Percentiles rank a stretch among this genome's conserved stretches.
Conservation (phyloP, 92 coral and sea anemone genomes). For the Ricordea florida region DNA sequence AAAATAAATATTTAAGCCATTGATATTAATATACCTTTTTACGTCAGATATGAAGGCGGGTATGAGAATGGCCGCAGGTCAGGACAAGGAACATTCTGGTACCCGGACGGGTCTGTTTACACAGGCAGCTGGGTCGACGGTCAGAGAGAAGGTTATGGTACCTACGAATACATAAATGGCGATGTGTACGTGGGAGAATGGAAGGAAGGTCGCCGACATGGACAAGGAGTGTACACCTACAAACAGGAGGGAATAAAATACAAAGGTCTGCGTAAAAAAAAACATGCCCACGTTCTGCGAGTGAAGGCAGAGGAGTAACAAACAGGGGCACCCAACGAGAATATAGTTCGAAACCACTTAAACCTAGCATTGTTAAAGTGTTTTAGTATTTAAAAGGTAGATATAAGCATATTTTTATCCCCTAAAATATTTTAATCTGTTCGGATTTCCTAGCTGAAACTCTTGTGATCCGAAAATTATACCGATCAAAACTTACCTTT, state of each 20-base stretch:
- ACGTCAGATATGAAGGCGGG: constrained; percentile 81
- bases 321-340: too few relatives aligned
- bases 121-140: constrained; percentile 82
- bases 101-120: constrained; percentile 88
- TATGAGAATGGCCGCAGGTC: constrained; percentile 45
- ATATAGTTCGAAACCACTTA: too few relatives aligned
- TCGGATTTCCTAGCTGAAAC: too few relatives aligned
- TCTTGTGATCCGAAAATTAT: too few relatives aligned
- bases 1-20: too few relatives aligned
- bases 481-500: too few relatives aligned
- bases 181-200: constrained; percentile 87
- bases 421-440: too few relatives aligned
- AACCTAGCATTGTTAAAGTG: too few relatives aligned
- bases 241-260: constrained; percentile 34
- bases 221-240: constrained; percentile 77
- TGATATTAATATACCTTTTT: neutral
- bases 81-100: constrained; percentile 78
- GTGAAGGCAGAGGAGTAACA: too few relatives aligned
- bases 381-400: too few relatives aligned
- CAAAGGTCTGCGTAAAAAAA: constrained; percentile 16
- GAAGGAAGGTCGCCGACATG: constrained; percentile 77
- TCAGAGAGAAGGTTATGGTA: constrained; percentile 73
- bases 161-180: constrained; percentile 79
- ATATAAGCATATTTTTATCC: too few relatives aligned
- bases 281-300: too few relatives aligned